Evolutionary conservation across 2,797 vertebrate species (phyloP).

Genomic region (Platalea minor): DNA sequence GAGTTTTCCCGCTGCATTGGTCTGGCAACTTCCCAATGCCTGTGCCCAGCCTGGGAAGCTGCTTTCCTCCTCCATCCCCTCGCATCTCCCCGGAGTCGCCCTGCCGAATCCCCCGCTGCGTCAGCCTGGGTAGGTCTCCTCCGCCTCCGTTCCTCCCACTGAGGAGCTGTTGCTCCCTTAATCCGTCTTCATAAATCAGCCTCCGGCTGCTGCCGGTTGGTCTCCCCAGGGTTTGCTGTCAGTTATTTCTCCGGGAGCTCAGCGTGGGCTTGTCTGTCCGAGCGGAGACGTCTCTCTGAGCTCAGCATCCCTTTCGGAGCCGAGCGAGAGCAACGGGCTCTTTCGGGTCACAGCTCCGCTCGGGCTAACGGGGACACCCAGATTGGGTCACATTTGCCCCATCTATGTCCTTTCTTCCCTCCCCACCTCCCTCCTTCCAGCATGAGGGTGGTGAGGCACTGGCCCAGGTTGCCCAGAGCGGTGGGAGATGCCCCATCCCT

Average conservation of each 20-base stretch:
- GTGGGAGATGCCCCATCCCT: no score
- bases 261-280: neutral
- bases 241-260: neutral
- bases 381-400: neutral
- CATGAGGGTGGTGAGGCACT: no score
- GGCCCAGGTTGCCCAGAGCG: no score
- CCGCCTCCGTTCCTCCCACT: neutral
- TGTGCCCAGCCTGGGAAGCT: neutral
- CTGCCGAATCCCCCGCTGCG: neutral
- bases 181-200: neutral
- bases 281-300: neutral
- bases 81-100: rapidly evolving
- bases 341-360: neutral
- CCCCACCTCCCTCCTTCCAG: neutral
- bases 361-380: rapidly evolving
- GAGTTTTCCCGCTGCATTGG: neutral
- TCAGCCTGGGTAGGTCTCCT: neutral
- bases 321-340: neutral
- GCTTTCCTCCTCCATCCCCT: neutral
- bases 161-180: neutral
- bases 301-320: neutral
- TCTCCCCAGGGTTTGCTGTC: neutral
- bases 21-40: neutral
- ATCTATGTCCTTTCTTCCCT: neutral
- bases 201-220: neutral